Percentiles rank a stretch among this genome's conserved stretches.
Evolutionary conservation across 1,140 invertebrate genomes (phyloP).

Genomic region (Ceratoteleas bidentatus): DNA sequence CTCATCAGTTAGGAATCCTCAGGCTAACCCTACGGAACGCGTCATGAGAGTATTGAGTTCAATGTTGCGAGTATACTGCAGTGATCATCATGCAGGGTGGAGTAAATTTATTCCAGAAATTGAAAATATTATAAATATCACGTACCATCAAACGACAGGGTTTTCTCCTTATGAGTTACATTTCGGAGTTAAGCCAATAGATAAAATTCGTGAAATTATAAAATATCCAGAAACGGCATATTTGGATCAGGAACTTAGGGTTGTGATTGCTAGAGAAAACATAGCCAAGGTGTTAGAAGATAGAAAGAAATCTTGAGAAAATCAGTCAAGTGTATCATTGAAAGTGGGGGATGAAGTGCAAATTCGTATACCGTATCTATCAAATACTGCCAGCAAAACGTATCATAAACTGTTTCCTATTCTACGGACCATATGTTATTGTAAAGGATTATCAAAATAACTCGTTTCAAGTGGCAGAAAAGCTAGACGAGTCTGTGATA

Average conservation of each 20-base stretch:
- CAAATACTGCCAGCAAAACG: slow-evolving; percentile 10
- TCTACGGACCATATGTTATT: slow-evolving; percentile 13
- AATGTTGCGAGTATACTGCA: slow-evolving; percentile 7
- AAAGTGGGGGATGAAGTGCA: not conserved
- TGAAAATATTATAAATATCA: slow-evolving; percentile 21
- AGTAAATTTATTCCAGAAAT: slow-evolving; percentile 13
- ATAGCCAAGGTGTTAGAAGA: not conserved
- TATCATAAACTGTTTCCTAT: slow-evolving; percentile 19
- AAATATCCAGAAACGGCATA: not conserved
- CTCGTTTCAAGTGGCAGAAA: slow-evolving; percentile 3
- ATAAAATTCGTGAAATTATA: slow-evolving; percentile 10
- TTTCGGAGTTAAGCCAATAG: slow-evolving; percentile 5
- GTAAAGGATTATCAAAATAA: slow-evolving; percentile 4
- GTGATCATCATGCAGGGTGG: slow-evolving; percentile 8
- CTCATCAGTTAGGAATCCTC: slow-evolving; percentile 57
- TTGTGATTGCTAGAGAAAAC: not conserved
- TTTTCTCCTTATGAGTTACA: slow-evolving; percentile 18
- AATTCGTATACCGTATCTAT: slow-evolving; percentile 7
- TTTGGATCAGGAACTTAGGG: not conserved
- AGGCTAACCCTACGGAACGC: slow-evolving; percentile 67
- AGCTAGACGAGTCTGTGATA: not conserved
- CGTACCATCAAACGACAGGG: slow-evolving; percentile 3
- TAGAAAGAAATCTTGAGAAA: not conserved
- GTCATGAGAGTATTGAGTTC: slow-evolving; percentile 68
- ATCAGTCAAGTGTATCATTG: not conserved